Conservation (phyloP, 2,113 vertebrate species). For the Apaloderma vittatum region DNA sequence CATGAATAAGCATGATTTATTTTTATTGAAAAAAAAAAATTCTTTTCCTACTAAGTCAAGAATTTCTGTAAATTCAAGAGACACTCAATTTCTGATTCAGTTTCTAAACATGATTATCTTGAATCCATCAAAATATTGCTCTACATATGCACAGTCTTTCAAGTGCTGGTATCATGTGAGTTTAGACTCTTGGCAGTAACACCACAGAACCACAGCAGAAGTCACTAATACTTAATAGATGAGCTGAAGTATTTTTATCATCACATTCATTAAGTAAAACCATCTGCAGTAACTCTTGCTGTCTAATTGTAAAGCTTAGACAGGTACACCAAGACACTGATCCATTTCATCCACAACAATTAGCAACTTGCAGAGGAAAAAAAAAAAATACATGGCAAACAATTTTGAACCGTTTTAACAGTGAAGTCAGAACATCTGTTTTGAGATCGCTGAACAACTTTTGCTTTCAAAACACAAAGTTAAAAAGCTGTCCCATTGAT, state of each 20-base stretch:
- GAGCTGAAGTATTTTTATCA: background rate
- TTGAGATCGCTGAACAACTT: background rate
- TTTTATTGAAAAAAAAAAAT: conserved; percentile 21
- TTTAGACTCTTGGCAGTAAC: background rate
- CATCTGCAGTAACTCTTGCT: background rate
- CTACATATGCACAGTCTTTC: background rate
- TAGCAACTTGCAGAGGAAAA: background rate
- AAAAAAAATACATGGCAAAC: background rate
- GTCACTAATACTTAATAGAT: background rate
- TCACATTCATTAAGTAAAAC: background rate
- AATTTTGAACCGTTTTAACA: background rate
- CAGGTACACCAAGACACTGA: background rate
- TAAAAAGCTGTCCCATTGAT: background rate
- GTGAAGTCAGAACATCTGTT: background rate
- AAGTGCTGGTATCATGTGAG: background rate
- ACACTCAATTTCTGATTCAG: background rate
- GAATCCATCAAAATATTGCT: background rate
- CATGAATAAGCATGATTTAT: conserved; percentile 67
- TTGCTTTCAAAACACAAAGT: background rate
- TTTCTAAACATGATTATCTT: background rate
- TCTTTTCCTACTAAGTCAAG: conserved; percentile 5
- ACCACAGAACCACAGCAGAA: background rate
- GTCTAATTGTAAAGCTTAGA: background rate
- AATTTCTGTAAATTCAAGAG: background rate
- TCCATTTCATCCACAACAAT: background rate